Evolutionary conservation across 2,797 vertebrate species (phyloP).

Genomic region (Urocyon cinereoargenteus): DNA sequence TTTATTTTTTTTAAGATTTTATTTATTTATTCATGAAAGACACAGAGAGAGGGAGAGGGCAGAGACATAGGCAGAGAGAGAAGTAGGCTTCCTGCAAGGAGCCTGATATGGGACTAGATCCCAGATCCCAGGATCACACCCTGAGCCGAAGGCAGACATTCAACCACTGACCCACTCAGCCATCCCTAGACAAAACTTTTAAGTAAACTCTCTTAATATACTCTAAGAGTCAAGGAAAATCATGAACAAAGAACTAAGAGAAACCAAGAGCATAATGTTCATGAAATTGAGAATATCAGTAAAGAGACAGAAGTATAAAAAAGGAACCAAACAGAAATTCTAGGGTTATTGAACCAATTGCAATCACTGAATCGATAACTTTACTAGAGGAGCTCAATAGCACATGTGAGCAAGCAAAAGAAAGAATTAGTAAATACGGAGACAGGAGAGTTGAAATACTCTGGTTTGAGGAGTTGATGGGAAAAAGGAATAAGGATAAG

Average conservation of each 20-base stretch:
- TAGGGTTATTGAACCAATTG: background rate
- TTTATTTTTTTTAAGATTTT: no score
- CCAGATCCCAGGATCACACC: no score
- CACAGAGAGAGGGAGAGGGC: no score
- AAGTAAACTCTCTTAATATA: background rate
- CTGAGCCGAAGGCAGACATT: no score
- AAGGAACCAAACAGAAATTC: background rate
- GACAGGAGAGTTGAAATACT: background rate
- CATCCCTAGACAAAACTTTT: background rate
- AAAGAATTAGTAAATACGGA: background rate
- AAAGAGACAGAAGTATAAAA: background rate
- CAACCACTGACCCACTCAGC: no score
- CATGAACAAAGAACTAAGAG: background rate
- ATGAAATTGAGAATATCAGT: background rate
- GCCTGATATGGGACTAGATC: no score
- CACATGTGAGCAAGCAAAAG: background rate
- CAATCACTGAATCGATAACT: background rate
- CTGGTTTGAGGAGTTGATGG: background rate
- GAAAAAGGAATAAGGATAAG: background rate
- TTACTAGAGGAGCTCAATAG: background rate
- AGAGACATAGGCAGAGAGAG: no score
- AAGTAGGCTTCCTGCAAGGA: no score
- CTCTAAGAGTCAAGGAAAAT: background rate
- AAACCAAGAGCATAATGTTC: background rate
- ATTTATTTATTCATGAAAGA: no score